Evolutionary conservation across 2,888 invertebrate species (phyloP).

Genomic region (Alloplasta piceator): DNA sequence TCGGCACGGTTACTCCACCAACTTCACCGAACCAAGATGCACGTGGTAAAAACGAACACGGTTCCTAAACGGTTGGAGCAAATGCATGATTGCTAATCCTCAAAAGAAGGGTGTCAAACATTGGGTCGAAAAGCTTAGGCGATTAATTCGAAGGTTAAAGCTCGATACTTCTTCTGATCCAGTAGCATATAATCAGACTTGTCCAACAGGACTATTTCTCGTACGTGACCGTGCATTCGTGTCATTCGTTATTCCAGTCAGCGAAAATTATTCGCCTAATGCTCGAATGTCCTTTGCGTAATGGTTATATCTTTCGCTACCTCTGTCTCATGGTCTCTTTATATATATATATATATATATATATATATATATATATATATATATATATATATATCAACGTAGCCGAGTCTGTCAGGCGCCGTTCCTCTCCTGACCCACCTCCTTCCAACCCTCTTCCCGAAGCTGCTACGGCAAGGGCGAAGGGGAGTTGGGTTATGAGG

Average conservation of each 20-base stretch:
- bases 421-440: constrained; percentile 68
- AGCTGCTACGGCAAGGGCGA: constrained; percentile 67
- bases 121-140: background rate
- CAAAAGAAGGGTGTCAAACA: background rate
- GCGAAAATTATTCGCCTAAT: constrained; percentile 45
- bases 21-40: background rate
- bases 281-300: constrained; percentile 76
- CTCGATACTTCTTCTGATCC: background rate
- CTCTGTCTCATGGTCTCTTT: constrained; percentile 67
- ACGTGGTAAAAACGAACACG: too few species aligned
- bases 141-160: background rate
- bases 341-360: constrained; percentile 65
- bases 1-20: background rate
- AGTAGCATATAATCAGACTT: constrained; percentile 32
- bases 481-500: constrained; percentile 57
- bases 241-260: constrained; percentile 71
- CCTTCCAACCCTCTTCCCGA: constrained; percentile 67
- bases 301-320: constrained; percentile 79
- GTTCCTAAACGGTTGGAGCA: too few species aligned
- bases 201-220: constrained; percentile 13
- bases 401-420: constrained; percentile 75
- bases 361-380: constrained; percentile 73
- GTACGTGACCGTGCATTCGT: constrained; percentile 44
- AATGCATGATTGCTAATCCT: too few species aligned
- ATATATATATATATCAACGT: constrained; percentile 59